These are phyloP conservation scores for Numenius phaeopus DNA, from an alignment of 2,797 vertebrate genomes.

Conservation along the genomic window DNA sequence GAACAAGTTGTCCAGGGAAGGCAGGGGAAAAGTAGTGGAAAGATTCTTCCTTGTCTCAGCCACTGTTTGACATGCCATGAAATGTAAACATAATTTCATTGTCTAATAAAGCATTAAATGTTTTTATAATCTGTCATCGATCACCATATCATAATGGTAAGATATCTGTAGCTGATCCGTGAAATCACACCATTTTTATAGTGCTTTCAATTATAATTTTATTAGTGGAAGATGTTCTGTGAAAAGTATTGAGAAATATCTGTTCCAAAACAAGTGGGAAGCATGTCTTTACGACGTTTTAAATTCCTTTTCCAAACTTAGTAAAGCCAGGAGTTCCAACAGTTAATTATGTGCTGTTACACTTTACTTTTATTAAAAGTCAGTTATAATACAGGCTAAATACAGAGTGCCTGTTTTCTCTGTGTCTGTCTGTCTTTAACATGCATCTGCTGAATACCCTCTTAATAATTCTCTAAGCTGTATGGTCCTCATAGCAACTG, in stretches of 20 bases:
- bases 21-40: neutral
- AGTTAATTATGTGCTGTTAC: neutral
- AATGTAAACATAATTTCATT: constrained; percentile 23
- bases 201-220: constrained; percentile 34
- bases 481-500: neutral
- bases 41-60: constrained; percentile 23
- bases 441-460: neutral
- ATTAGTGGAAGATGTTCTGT: constrained; percentile 5
- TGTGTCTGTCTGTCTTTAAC: neutral
- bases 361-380: neutral
- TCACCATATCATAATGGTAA: neutral
- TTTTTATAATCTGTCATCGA: constrained; percentile 40
- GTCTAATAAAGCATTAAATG: neutral
- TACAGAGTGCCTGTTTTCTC: neutral
- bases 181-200: constrained; percentile 7
- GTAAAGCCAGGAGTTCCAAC: neutral
- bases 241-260: neutral
- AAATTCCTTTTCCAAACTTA: neutral
- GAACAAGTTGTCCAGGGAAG: constrained; percentile 6
- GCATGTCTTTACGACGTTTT: neutral
- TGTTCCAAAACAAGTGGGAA: neutral
- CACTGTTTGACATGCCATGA: constrained; percentile 29
- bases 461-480: neutral
- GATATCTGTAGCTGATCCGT: neutral
- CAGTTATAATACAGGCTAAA: neutral